These are phyloP conservation scores for Selene dorsalis DNA, from an alignment of 2,797 vertebrate species.

Conservation along the genomic window DNA sequence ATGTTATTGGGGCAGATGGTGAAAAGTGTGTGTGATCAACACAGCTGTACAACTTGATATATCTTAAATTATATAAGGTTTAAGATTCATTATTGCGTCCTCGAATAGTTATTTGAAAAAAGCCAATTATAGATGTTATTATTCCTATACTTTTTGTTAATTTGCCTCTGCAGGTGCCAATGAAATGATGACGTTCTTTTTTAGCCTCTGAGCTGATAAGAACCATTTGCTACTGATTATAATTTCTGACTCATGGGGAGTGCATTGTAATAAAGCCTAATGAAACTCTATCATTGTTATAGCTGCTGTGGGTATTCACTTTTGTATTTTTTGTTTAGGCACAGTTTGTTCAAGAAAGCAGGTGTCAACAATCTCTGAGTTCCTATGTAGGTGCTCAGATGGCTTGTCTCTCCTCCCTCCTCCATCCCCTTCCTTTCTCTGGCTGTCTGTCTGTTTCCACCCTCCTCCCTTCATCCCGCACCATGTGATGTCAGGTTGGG, in stretches of 20 bases:
- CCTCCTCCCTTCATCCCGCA: slow-evolving; percentile 31
- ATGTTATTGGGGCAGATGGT: neutral
- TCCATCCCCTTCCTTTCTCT: slow-evolving; percentile 39
- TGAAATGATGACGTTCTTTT: slow-evolving; percentile 11
- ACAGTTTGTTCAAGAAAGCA: slow-evolving; percentile 16
- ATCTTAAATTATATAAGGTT: no score
- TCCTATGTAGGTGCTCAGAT: slow-evolving; percentile 27
- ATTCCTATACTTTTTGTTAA: neutral
- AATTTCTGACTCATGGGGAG: slow-evolving; percentile 11
- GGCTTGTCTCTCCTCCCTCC: slow-evolving; percentile 23
- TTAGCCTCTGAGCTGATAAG: slow-evolving; percentile 18
- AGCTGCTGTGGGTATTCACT: slow-evolving; percentile 8
- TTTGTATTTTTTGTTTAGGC: neutral
- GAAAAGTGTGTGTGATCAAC: no score
- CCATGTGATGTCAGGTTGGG: slow-evolving; percentile 65
- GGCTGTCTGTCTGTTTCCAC: slow-evolving; percentile 47
- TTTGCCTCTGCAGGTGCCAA: slow-evolving; percentile 3
- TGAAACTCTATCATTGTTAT: slow-evolving; percentile 8
- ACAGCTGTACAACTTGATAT: no score
- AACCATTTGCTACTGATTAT: slow-evolving; percentile 4
- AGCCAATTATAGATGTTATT: slow-evolving; percentile 4
- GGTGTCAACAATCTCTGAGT: slow-evolving; percentile 21
- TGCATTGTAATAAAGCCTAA: slow-evolving; percentile 15
- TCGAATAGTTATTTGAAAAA: neutral
- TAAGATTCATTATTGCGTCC: no score